phyloP scores from a whole-genome alignment of 2,113 vertebrate genomes.

The Nothocercus nigrocapillus region DNA sequence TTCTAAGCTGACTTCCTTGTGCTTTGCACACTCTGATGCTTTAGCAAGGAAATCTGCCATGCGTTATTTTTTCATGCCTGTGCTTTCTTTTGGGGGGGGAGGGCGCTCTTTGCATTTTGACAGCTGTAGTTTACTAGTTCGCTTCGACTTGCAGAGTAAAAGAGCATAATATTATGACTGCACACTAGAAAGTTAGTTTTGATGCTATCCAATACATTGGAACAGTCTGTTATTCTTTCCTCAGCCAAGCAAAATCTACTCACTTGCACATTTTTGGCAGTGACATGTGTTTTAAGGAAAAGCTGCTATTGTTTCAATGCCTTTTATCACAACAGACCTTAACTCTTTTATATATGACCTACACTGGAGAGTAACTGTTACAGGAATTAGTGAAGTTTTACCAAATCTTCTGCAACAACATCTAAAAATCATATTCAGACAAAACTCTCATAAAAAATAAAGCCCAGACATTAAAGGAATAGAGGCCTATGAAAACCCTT shows the following conservation, averaged over 20 bases:
- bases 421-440: background rate
- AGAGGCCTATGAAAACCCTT: background rate
- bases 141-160: background rate
- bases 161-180: background rate
- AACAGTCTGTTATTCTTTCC: conserved; percentile 1
- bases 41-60: background rate
- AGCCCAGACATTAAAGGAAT: background rate
- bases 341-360: background rate
- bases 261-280: background rate
- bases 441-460: background rate
- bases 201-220: background rate
- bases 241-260: background rate
- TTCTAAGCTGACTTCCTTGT: background rate
- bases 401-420: background rate
- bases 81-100: background rate
- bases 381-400: background rate
- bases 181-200: background rate
- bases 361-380: background rate
- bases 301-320: background rate
- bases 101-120: background rate
- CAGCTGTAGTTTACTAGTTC: background rate
- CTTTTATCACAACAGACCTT: background rate
- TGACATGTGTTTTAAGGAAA: background rate
- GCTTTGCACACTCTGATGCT: background rate
- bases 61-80: background rate